phyloP scores from a whole-genome alignment of 2,888 invertebrate species.

The Cosmia pyralina region DNA sequence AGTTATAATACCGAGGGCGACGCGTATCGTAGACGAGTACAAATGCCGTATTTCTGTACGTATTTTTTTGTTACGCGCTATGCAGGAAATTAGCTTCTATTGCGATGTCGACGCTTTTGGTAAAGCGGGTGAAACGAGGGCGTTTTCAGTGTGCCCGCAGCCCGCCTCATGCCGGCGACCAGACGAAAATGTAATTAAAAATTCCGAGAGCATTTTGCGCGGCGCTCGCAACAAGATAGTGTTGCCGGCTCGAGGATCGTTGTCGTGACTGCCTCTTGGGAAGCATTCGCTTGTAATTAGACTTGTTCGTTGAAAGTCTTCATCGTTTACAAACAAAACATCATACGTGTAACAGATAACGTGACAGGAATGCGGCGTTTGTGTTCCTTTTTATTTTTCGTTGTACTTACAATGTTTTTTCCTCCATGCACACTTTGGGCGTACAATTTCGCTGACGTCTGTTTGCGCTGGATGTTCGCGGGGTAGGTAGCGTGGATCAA shows the following conservation, averaged over 20 bases:
- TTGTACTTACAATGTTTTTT: constrained; percentile 62
- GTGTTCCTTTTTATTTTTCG: constrained; percentile 44
- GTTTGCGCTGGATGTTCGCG: constrained; percentile 52
- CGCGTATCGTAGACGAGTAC: constrained; percentile 75
- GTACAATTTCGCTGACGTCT: constrained; percentile 56
- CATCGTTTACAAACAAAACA: constrained; percentile 73
- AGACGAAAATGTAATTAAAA: constrained; percentile 90
- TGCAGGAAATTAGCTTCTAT: constrained; percentile 90
- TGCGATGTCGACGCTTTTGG: constrained; percentile 90
- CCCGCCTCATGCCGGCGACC: constrained; percentile 86
- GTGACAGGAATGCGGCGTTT: constrained; percentile 73
- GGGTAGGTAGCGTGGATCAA: constrained; percentile 98
- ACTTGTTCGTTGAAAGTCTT: constrained; percentile 85
- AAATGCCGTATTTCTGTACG: constrained; percentile 85
- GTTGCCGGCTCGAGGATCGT: constrained; percentile 85
- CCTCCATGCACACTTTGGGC: constrained; percentile 63
- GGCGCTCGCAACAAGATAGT: constrained; percentile 89
- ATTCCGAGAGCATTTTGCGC: constrained; percentile 89
- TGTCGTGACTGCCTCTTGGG: constrained; percentile 87
- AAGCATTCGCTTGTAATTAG: constrained; percentile 88
- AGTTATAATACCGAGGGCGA: constrained; percentile 73
- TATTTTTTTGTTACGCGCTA: constrained; percentile 86
- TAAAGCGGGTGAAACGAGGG: constrained; percentile 88
- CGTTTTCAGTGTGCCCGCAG: constrained; percentile 83
- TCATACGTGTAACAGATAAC: constrained; percentile 74